These are phyloP conservation scores for Prosapia bicincta DNA, from an alignment of 2,888 invertebrate genomes.

Conservation along the genomic window DNA sequence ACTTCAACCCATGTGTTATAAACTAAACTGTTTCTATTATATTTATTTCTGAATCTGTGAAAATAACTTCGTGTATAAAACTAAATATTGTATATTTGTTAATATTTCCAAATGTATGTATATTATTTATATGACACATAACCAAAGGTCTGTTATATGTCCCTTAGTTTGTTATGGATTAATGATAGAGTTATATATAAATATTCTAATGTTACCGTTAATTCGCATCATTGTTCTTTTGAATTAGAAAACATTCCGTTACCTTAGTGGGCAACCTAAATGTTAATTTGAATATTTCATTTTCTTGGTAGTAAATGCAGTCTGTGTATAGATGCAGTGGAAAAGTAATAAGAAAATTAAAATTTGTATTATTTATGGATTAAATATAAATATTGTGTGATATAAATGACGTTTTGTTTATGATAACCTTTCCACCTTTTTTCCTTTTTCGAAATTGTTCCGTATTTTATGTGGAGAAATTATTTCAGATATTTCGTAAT, in stretches of 20 bases:
- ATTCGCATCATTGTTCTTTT: background rate
- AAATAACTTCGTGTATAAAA: conserved; percentile 2
- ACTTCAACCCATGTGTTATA: background rate
- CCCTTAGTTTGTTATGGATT: conserved; percentile 21
- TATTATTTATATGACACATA: conserved; percentile 26
- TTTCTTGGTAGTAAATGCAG: background rate
- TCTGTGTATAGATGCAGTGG: background rate
- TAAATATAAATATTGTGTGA: conserved; percentile 2
- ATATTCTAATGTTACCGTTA: conserved; percentile 28
- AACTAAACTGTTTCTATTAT: background rate
- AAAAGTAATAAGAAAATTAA: background rate
- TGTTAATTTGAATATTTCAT: background rate
- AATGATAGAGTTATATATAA: conserved; percentile 19
- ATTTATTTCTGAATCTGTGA: background rate
- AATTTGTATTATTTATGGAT: background rate
- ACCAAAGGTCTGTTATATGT: conserved; percentile 31
- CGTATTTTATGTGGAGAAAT: too few species aligned
- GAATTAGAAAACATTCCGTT: background rate
- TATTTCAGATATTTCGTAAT: too few species aligned
- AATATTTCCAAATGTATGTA: conserved; percentile 28
- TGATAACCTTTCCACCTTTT: too few species aligned
- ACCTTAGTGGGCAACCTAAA: background rate
- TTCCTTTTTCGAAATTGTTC: too few species aligned
- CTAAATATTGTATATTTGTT: conserved; percentile 28
- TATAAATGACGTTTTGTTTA: too few species aligned